phyloP scores from a whole-genome alignment of 2,888 invertebrate genomes.

The Trileptium ribeirensis region DNA sequence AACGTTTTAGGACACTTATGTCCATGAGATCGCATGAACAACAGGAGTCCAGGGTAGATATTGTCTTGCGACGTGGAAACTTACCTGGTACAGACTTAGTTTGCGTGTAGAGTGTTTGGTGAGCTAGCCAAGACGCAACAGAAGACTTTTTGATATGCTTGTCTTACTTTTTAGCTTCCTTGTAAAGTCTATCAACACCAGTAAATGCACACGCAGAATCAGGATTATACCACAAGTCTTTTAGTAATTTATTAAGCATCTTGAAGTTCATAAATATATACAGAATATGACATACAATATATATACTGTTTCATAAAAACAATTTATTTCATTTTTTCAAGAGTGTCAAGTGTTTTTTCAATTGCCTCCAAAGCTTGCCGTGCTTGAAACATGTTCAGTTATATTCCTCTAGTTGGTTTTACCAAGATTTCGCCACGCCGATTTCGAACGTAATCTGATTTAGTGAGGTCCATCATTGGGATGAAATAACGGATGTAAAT shows the following conservation, averaged over 20 bases:
- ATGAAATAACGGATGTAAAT: background rate
- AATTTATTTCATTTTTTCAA: background rate
- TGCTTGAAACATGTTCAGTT: background rate
- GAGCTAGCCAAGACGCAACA: background rate
- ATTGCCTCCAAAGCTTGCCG: background rate
- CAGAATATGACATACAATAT: background rate
- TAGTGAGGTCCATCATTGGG: background rate
- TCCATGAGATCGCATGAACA: background rate
- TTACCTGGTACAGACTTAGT: background rate
- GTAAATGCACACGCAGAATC: background rate
- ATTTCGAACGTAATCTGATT: background rate
- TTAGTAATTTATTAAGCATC: background rate
- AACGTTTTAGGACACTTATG: background rate
- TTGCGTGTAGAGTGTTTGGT: background rate
- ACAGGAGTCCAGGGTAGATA: background rate
- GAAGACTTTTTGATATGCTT: background rate
- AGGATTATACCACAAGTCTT: background rate
- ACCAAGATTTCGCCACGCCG: background rate
- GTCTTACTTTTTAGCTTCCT: background rate
- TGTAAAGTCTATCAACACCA: background rate
- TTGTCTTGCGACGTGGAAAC: background rate
- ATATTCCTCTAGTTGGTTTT: background rate
- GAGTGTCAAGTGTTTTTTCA: background rate
- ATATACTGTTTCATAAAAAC: background rate
- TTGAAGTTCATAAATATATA: background rate